Evolutionary conservation across 1,140 invertebrate species (phyloP), one percentile per base, ranked within the genome.

Genomic region (Drosophila pruinosa): DNA sequence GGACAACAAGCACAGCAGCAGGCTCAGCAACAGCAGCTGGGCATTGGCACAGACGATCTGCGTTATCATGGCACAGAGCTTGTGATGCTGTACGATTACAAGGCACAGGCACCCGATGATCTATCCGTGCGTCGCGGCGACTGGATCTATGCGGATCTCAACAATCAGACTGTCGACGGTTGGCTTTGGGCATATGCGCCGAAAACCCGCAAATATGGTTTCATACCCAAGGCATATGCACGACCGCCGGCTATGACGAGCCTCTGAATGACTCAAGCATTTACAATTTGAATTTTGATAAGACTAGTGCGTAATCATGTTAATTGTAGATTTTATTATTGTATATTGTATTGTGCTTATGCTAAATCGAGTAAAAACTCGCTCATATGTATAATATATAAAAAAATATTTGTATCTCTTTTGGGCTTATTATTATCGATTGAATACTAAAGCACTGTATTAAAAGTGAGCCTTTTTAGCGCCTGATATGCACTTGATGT

Each of bases 121-220:
- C 92, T 98, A 22, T 96, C 96, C 21, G 97, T 98, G 24, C 93
- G 95, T 67, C 92, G 97, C 47, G 97, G 97, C 0, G 97, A 99
- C 78, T 98, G 97, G 96, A 97, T 98, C 59, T 98, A 98, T 92
- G 97, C 97, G 0, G 97, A 98, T 92, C 93, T 98, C 28, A 95
- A 94, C 67, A 97, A 98, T 93, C 97, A 98, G 92, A 98, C 96
- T 0, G 97, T 98, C 0, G 96, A 98, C 89, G 97, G 97, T 7
- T 98, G 97, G 97, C 92, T 98, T 22, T 99, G 97, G 97, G 97
- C 97, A 0, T 98, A 97, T 91, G 96, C 97, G 6, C 97, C 97
- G 0, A 97, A 97, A 92, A 96, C 96, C 7, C 92, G 97, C 21
- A 97, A 97, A 92, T 98, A 98, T 90, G 98, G 98, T 8, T 98